phyloP scores from a whole-genome alignment of 2,888 invertebrate genomes.

The Deilephila elpenor region DNA sequence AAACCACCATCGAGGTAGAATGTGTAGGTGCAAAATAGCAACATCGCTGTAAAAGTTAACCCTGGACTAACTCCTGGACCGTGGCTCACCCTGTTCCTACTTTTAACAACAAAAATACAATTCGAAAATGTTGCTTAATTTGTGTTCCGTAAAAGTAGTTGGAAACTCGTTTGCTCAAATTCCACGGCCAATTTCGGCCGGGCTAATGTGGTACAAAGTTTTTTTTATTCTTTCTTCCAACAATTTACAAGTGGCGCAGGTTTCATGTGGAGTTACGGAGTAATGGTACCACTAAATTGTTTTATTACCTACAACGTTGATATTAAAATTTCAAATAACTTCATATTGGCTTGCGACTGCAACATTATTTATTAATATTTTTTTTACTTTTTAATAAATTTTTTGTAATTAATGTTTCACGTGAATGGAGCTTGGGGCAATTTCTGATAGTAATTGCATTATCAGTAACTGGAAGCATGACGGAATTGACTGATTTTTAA shows the following conservation, averaged over 20 bases:
- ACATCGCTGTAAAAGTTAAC: conserved; percentile 40
- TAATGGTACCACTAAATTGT: conserved; percentile 4
- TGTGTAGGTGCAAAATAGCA: conserved; percentile 30
- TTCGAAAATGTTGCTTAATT: conserved; percentile 58
- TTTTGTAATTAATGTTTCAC: not conserved
- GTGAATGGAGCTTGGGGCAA: no score
- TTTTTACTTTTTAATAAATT: not conserved
- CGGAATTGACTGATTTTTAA: no score
- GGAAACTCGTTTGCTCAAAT: conserved; percentile 51
- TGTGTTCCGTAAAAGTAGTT: conserved; percentile 50
- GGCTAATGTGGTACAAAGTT: conserved; percentile 36
- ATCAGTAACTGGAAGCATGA: no score
- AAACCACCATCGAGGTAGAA: not conserved
- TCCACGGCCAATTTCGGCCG: conserved; percentile 39
- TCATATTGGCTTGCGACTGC: not conserved
- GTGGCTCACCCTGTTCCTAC: conserved; percentile 46
- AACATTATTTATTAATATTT: not conserved
- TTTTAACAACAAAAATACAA: conserved; percentile 55
- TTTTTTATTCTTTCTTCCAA: conserved; percentile 32
- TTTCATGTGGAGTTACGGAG: conserved; percentile 28
- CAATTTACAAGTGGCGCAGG: conserved; percentile 33
- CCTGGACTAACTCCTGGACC: conserved; percentile 49
- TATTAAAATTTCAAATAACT: conserved; percentile 18
- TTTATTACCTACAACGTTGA: conserved; percentile 8
- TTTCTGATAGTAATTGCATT: no score